A percentile compares a stretch with the other conserved stretches of the same genome.
phyloP scores from a whole-genome alignment of 2,888 invertebrate species.

The Poecilobothrus nobilitatus region DNA sequence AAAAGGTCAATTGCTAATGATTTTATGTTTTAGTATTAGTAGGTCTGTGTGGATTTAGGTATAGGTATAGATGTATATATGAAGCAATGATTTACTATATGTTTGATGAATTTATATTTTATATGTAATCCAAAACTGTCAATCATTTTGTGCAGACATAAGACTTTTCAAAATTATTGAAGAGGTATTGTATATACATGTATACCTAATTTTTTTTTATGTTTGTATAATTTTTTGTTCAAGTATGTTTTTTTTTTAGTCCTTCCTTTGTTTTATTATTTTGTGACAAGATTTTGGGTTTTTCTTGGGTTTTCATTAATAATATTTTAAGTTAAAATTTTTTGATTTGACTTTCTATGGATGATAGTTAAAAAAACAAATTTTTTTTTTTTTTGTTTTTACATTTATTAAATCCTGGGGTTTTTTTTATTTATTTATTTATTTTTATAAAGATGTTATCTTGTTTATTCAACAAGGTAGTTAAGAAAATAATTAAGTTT shows the following conservation, averaged over 20 bases:
- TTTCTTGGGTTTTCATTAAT: not conserved
- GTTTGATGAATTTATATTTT: not conserved
- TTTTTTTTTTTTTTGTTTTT: too few relatives aligned
- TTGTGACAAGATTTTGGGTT: not conserved
- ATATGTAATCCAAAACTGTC: not conserved
- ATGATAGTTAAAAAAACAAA: not conserved
- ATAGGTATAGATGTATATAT: not conserved
- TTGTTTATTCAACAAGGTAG: not conserved
- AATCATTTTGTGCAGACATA: not conserved
- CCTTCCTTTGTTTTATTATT: too few relatives aligned
- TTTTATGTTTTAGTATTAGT: too few relatives aligned
- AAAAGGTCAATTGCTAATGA: too few relatives aligned
- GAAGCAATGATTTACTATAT: not conserved
- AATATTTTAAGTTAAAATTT: not conserved
- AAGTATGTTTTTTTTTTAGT: not conserved
- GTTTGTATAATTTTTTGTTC: not conserved
- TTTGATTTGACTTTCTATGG: not conserved
- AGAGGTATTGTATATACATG: not conserved
- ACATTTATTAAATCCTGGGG: not conserved
- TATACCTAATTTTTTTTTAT: not conserved
- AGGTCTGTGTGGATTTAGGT: not conserved
- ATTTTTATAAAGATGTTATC: conserved; percentile 1
- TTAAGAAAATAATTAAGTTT: not conserved
- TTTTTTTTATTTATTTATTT: not conserved
- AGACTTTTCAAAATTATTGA: not conserved